Evolutionary conservation across 2,888 invertebrate genomes (phyloP).

Genomic region (Parnassius glacialis): DNA sequence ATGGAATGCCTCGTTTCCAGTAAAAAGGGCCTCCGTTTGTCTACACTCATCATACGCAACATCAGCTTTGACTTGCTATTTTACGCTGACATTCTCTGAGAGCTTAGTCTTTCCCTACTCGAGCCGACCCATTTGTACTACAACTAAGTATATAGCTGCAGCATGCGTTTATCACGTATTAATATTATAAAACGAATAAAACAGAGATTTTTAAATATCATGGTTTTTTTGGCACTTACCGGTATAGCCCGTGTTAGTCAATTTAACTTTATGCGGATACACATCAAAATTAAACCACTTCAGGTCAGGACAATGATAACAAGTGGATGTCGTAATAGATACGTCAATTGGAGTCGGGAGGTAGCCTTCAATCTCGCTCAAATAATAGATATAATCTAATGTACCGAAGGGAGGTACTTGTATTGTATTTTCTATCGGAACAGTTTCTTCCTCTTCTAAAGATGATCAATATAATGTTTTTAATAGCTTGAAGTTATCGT

Average conservation of each 20-base stretch:
- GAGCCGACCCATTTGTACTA: too few species aligned
- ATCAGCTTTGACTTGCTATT: too few species aligned
- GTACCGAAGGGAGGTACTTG: constrained; percentile 49
- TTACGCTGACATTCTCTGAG: too few species aligned
- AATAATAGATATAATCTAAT: constrained; percentile 59
- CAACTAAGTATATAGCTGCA: too few species aligned
- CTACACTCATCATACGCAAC: too few species aligned
- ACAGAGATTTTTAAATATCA: neutral
- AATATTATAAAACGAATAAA: neutral
- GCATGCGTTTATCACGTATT: too few species aligned
- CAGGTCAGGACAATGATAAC: constrained; percentile 68
- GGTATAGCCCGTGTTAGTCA: constrained; percentile 85
- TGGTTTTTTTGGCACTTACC: constrained; percentile 54
- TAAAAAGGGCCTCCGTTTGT: too few species aligned
- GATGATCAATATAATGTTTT: too few species aligned
- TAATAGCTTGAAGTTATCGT: too few species aligned
- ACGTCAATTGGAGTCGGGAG: constrained; percentile 65
- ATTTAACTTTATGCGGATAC: constrained; percentile 82
- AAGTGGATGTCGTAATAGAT: constrained; percentile 61
- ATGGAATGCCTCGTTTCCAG: too few species aligned
- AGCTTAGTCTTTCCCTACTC: too few species aligned
- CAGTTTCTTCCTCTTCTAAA: constrained; percentile 29
- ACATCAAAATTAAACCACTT: constrained; percentile 81
- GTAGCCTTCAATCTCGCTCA: constrained; percentile 55
- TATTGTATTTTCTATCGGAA: constrained; percentile 35